These are phyloP conservation scores for Ameiurus melas DNA, from an alignment of 2,113 vertebrate species.

Conservation along the genomic window DNA sequence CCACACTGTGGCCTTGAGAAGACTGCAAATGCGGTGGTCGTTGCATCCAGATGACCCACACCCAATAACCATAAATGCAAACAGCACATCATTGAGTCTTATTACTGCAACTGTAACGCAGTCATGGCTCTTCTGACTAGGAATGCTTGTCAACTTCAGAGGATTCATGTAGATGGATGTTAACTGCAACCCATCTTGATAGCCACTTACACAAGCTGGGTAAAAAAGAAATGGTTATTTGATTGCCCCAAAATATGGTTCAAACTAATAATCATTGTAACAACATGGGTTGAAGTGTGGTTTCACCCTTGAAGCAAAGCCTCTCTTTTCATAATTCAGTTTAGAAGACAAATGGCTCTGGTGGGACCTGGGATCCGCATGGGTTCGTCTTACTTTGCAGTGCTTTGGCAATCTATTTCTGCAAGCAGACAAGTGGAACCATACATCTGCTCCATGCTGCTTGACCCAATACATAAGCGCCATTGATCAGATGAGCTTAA, in stretches of 20 bases:
- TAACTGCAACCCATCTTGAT: conserved; percentile 25
- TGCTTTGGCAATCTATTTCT: conserved; percentile 58
- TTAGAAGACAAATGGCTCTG: conserved; percentile 57
- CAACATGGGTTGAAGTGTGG: conserved; percentile 3
- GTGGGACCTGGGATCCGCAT: conserved; percentile 36
- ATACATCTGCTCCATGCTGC: conserved; percentile 75
- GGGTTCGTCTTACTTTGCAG: conserved; percentile 56
- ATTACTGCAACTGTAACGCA: conserved; percentile 59
- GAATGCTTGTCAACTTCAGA: background rate
- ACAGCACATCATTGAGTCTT: conserved; percentile 65
- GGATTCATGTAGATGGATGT: background rate
- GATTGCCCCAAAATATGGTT: conserved; percentile 13
- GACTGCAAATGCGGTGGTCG: conserved; percentile 52
- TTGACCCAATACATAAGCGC: conserved; percentile 81
- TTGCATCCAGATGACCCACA: conserved; percentile 46
- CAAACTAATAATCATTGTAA: conserved; percentile 24
- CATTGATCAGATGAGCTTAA: conserved; percentile 82
- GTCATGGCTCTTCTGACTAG: background rate
- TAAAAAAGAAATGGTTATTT: conserved; percentile 4
- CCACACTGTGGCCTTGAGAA: conserved; percentile 63
- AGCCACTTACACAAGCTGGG: background rate
- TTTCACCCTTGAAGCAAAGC: conserved; percentile 48
- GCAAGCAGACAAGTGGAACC: conserved; percentile 67
- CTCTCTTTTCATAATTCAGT: conserved; percentile 49
- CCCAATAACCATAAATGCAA: conserved; percentile 68